Percentiles rank a stretch among this genome's conserved stretches.
phyloP scores from a whole-genome alignment of 2,113 vertebrate genomes.

The Hipposideros armiger region DNA sequence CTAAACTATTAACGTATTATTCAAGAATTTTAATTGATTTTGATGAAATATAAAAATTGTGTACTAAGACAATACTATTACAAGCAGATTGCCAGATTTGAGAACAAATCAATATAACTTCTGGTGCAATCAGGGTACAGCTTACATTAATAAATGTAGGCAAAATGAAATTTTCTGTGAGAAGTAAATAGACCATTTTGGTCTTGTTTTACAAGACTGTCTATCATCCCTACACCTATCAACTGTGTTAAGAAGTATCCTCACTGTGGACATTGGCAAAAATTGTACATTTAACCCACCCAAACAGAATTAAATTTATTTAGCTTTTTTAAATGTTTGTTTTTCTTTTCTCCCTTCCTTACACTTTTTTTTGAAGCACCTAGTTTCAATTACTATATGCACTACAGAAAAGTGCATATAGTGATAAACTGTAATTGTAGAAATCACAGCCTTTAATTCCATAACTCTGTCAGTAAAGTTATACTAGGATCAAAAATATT shows the following conservation, averaged over 20 bases:
- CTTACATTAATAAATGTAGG: not conserved
- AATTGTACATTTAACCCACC: not conserved
- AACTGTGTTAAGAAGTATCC: not conserved
- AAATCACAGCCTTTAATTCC: not conserved
- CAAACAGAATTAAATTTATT: not conserved
- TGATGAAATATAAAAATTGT: conserved; percentile 42
- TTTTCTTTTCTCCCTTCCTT: not conserved
- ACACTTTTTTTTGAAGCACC: not conserved
- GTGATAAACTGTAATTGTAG: not conserved
- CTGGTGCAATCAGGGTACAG: not conserved
- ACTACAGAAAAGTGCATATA: not conserved
- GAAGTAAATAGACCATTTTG: not conserved
- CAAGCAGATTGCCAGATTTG: not conserved
- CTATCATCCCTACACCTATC: not conserved
- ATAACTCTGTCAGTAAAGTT: not conserved
- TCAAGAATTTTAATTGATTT: not conserved
- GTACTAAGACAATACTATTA: not conserved
- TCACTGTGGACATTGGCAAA: not conserved
- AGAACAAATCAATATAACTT: conserved; percentile 18
- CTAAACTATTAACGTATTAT: not conserved
- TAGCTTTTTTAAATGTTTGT: not conserved
- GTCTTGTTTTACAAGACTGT: not conserved
- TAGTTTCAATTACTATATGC: not conserved
- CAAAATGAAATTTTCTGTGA: conserved; percentile 17
- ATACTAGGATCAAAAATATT: not conserved